phyloP scores from a whole-genome alignment of 2,797 vertebrate genomes.

The Channa striata region DNA sequence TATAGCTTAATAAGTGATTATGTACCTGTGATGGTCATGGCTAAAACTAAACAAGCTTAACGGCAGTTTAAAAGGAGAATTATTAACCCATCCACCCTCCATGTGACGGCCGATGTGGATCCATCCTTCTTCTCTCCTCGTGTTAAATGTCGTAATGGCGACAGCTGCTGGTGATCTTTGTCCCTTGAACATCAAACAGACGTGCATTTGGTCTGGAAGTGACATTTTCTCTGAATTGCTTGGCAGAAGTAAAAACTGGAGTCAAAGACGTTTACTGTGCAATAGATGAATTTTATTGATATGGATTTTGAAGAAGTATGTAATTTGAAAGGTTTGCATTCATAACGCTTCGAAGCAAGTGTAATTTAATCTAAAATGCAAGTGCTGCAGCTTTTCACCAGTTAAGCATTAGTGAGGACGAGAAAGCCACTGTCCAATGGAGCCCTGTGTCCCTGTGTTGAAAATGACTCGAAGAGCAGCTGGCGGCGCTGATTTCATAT shows the following conservation, averaged over 20 bases:
- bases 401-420: constrained; percentile 24
- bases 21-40: too few relatives aligned
- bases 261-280: constrained; percentile 23
- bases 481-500: neutral
- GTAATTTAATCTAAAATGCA: constrained; percentile 67
- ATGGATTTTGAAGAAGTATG: constrained; percentile 27
- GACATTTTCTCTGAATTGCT: neutral
- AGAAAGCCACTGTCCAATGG: neutral
- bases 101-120: too few relatives aligned
- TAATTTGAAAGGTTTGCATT: neutral
- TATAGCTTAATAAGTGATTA: too few relatives aligned
- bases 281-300: constrained; percentile 60
- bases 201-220: neutral
- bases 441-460: constrained; percentile 5
- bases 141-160: too few relatives aligned
- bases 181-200: too few relatives aligned
- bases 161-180: too few relatives aligned
- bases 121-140: too few relatives aligned
- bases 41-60: too few relatives aligned
- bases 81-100: too few relatives aligned
- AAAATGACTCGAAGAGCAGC: neutral
- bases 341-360: constrained; percentile 5
- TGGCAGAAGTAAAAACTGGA: neutral
- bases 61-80: too few relatives aligned
- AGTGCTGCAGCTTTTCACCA: constrained; percentile 41